phyloP scores from a whole-genome alignment of 2,113 vertebrate species.

The Ageneiosus marmoratus region DNA sequence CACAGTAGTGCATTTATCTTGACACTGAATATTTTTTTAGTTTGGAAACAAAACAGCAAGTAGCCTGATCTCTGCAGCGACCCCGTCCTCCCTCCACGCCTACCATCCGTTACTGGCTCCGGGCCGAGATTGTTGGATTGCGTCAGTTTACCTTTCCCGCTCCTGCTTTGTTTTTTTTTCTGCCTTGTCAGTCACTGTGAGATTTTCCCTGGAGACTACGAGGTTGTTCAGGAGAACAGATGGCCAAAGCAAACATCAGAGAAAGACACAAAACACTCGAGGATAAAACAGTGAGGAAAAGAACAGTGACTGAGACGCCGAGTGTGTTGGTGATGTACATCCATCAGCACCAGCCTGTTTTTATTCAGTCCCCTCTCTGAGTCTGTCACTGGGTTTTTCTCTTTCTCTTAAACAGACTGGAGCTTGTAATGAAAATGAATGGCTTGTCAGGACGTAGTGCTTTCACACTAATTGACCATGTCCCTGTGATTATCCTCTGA shows the following conservation, averaged over 20 bases:
- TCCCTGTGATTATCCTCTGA: constrained; percentile 40
- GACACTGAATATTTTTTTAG: not conserved
- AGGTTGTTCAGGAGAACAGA: constrained; percentile 48
- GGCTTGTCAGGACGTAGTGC: constrained; percentile 50
- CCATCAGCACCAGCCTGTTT: constrained; percentile 1
- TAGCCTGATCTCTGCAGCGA: not conserved
- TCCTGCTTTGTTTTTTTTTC: constrained; percentile 47
- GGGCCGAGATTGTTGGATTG: not conserved
- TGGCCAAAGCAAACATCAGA: constrained; percentile 61
- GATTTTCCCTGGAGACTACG: constrained; percentile 36
- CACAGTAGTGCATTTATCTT: not conserved
- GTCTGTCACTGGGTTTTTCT: not conserved
- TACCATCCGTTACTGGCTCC: not conserved
- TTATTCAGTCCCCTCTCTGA: constrained; percentile 1
- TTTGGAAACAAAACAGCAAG: not conserved
- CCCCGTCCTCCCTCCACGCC: not conserved
- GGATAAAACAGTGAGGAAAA: not conserved
- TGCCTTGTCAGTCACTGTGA: constrained; percentile 59
- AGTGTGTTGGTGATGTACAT: constrained; percentile 8
- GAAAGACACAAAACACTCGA: not conserved
- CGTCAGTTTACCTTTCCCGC: not conserved
- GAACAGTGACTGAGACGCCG: not conserved
- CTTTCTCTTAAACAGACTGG: constrained; percentile 19
- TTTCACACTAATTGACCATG: constrained; percentile 53
- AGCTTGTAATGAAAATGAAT: constrained; percentile 56